Conservation (phyloP, 2,797 vertebrate species). For the Pampus argenteus region DNA sequence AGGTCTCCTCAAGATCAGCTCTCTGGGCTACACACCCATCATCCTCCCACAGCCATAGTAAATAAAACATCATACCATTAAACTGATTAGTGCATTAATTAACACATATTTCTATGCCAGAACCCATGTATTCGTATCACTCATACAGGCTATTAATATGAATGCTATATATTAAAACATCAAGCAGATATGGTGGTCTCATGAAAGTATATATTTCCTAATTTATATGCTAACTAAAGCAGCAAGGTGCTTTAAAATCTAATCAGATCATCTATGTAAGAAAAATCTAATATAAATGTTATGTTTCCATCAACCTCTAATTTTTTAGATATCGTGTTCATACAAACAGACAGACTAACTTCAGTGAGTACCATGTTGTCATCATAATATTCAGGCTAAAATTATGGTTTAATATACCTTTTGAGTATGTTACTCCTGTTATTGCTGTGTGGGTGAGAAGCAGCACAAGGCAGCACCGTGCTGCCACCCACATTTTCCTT, state of each 20-base stretch:
- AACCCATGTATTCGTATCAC: neutral
- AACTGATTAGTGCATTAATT: neutral
- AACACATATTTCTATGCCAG: neutral
- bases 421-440: constrained; percentile 18
- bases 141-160: neutral
- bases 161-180: neutral
- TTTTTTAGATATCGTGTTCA: neutral
- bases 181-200: neutral
- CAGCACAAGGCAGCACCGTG: constrained; percentile 14
- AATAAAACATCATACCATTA: constrained; percentile 11
- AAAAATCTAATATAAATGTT: constrained; percentile 8
- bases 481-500: constrained; percentile 42
- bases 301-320: neutral
- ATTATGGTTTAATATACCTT: constrained; percentile 2
- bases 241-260: constrained; percentile 3
- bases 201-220: neutral
- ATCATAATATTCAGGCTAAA: constrained; percentile 1
- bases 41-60: neutral
- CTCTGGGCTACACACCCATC: neutral
- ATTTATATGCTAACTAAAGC: constrained; percentile 28
- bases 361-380: neutral
- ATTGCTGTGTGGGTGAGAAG: constrained; percentile 36
- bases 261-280: constrained; percentile 18
- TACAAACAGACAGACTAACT: neutral
- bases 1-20: neutral